phyloP scores from a whole-genome alignment of 2,113 vertebrate genomes.

The Apodemus sylvaticus region DNA sequence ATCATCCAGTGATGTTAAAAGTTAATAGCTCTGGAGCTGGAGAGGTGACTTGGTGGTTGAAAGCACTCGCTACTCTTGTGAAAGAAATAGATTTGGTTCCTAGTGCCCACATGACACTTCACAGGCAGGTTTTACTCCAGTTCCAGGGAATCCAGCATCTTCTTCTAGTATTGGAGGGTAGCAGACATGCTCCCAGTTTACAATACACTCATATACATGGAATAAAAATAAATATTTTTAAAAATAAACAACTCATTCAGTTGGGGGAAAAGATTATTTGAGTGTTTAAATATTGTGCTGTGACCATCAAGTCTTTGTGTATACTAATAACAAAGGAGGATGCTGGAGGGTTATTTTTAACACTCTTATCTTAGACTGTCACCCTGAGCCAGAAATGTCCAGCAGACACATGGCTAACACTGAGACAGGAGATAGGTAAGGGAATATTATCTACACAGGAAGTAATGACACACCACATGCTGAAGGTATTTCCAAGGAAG shows the following conservation, averaged over 20 bases:
- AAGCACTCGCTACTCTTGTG: neutral
- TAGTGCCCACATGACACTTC: neutral
- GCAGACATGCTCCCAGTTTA: neutral
- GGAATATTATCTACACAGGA: neutral
- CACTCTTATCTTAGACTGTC: neutral
- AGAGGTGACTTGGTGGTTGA: neutral
- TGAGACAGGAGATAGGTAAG: constrained; percentile 47
- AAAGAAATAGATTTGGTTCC: neutral
- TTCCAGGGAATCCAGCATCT: neutral
- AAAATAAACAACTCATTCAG: neutral
- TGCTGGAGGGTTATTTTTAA: constrained; percentile 24
- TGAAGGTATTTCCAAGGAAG: constrained; percentile 26
- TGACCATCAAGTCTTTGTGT: neutral
- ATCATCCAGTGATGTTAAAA: neutral
- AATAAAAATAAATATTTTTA: neutral
- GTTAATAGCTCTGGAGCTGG: neutral
- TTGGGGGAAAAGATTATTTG: neutral
- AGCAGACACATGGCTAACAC: neutral
- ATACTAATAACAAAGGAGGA: neutral
- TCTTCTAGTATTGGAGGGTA: no score
- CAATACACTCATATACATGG: neutral
- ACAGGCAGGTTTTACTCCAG: neutral
- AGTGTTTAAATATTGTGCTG: neutral
- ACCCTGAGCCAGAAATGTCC: neutral
- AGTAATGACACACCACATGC: neutral